These are phyloP conservation scores for Catocala fraxini DNA, from an alignment of 2,888 invertebrate genomes.

Conservation along the genomic window DNA sequence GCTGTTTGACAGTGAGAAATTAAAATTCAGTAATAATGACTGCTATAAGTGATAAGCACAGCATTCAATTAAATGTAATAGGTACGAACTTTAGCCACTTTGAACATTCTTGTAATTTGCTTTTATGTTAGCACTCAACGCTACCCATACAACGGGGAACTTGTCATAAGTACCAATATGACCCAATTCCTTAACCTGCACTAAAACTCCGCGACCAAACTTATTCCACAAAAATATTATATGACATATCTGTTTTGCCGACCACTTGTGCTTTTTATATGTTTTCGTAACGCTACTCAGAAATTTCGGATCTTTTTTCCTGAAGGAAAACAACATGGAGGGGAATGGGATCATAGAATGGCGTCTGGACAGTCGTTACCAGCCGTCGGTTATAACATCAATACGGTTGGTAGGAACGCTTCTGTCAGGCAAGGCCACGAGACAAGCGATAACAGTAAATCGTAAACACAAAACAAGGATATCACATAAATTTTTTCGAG, in stretches of 20 bases:
- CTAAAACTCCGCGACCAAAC: conserved; percentile 38
- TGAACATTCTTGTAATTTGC: not conserved
- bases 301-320: conserved; percentile 34
- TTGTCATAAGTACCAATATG: conserved; percentile 23
- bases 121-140: conserved; percentile 12
- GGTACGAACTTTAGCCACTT: not conserved
- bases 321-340: conserved; percentile 47
- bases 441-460: conserved; percentile 25
- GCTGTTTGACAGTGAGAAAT: too few species aligned
- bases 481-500: too few species aligned
- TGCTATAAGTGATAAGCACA: too few species aligned
- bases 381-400: conserved; percentile 46
- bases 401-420: conserved; percentile 45
- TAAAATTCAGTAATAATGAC: too few species aligned
- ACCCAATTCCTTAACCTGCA: conserved; percentile 39
- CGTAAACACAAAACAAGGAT: not conserved
- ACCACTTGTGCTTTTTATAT: conserved; percentile 45
- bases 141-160: conserved; percentile 20
- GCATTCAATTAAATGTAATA: not conserved
- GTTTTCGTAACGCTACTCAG: conserved; percentile 30
- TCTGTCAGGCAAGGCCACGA: conserved; percentile 25
- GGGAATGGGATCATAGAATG: conserved; percentile 43
- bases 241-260: conserved; percentile 43
- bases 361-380: conserved; percentile 53
- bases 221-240: conserved; percentile 42